Evolutionary conservation across 2,113 vertebrate genomes (phyloP), one percentile per base, ranked within the genome.

Genomic region (Vombatus ursinus): DNA sequence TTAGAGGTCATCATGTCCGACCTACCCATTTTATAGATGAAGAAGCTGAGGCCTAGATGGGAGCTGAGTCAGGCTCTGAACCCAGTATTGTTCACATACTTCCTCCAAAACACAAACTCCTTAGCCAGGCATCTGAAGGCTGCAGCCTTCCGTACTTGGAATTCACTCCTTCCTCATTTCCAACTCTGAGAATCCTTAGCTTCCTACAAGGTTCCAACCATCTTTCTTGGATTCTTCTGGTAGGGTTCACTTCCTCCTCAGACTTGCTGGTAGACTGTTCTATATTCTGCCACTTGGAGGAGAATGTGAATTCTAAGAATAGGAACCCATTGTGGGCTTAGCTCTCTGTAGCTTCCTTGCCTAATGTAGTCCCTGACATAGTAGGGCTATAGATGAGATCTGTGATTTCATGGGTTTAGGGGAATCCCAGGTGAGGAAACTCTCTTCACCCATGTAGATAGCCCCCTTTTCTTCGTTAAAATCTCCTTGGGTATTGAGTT

Each of bases 101-200:
- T 84, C 68, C 68, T 84, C 5, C 37, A n/a, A n/a, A 22, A 77
- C 5, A 68, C 68, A 84, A 44, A 5, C 31, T 37, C 61, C 53
- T 84, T 84, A 44, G 68, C 19, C 19, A 84, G 68, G 68, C 7
- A 84, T 44, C n/a, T 8, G n/a, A n/a, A 77, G 37, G 2, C n/a
- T n/a, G 7, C 68, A 1, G n/a, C 19, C 19, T 44, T 44, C 68
- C 7, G 0, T 0, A 12, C 3, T 37, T 68, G 28, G 4, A 4
- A 68, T 14, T 11, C 68, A 22, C 6, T 7, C n/a, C n/a, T 23
- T 44, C 37, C 37, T 44, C n/a, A 84, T 77, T 4, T 77, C 37
- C 37, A 22, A 22, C 57, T 61, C 28, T 84, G 16, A 23, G n/a
- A n/a, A 22, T 44, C 16, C 2, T 37, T 23, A 84, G 19, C 61